phyloP scores from a whole-genome alignment of 2,797 vertebrate species.

The Myotis myotis region DNA sequence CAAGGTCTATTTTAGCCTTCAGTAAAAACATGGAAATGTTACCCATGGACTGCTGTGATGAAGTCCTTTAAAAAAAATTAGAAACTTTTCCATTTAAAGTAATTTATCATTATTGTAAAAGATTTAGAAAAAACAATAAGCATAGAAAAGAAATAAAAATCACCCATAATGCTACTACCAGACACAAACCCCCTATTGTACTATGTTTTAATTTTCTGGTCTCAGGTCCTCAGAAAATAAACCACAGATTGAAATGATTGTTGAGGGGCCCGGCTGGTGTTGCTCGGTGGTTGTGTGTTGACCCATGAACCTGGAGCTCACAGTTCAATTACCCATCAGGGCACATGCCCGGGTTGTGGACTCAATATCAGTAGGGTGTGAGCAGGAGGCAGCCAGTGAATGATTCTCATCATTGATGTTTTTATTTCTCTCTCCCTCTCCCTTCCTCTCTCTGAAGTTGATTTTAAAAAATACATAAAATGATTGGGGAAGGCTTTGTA shows the following conservation, averaged over 20 bases:
- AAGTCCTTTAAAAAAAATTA: neutral
- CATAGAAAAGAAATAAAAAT: slow-evolving; percentile 28
- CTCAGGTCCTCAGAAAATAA: neutral
- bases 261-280: neutral
- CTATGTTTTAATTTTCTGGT: slow-evolving; percentile 31
- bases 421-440: too few species aligned
- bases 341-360: too few species aligned
- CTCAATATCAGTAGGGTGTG: too few species aligned
- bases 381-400: too few species aligned
- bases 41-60: neutral
- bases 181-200: neutral
- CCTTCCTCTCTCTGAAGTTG: too few species aligned
- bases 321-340: too few species aligned
- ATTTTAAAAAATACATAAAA: neutral
- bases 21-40: neutral
- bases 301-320: too few species aligned
- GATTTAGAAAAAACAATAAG: slow-evolving; percentile 31
- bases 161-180: neutral
- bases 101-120: neutral
- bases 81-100: slow-evolving; percentile 8
- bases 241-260: neutral
- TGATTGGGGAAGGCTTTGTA: neutral
- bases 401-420: too few species aligned
- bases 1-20: neutral
- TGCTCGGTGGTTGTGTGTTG: too few species aligned